phyloP scores from a whole-genome alignment of 2,888 invertebrate genomes.

The Drosophila incognita region DNA sequence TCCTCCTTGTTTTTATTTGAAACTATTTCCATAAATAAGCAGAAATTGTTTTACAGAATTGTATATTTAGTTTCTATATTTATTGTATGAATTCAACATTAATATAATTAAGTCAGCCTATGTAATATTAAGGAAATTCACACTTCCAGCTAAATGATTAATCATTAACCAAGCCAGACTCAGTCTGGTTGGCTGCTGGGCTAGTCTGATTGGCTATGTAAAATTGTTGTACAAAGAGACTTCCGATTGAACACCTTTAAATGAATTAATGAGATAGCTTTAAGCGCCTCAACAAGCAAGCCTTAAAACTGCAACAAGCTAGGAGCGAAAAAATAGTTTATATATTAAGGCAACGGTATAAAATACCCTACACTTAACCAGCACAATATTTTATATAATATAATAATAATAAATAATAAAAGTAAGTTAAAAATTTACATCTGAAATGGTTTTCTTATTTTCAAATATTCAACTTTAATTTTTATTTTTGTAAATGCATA shows the following conservation, averaged over 20 bases:
- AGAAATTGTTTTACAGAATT: neutral
- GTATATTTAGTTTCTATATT: neutral
- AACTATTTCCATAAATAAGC: neutral
- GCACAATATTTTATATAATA: neutral
- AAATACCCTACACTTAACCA: slow-evolving; percentile 15
- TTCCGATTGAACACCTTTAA: slow-evolving; percentile 55
- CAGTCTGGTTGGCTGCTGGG: neutral
- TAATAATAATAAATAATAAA: neutral
- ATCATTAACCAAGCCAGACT: neutral
- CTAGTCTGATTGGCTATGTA: slow-evolving; percentile 9
- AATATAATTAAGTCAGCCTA: neutral
- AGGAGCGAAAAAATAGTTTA: neutral
- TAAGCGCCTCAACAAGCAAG: slow-evolving; percentile 22
- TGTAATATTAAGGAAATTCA: neutral
- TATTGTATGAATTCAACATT: neutral
- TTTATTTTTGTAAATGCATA: neutral
- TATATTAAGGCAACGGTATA: neutral
- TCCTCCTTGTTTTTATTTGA: neutral
- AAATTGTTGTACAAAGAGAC: slow-evolving; percentile 10
- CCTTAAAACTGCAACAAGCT: slow-evolving; percentile 8
- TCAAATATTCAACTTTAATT: neutral
- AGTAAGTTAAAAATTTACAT: neutral
- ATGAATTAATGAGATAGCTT: slow-evolving; percentile 55
- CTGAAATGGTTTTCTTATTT: neutral
- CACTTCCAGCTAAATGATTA: neutral